Conservation (phyloP, 2,888 invertebrate genomes). For the Masnerella sp. region DNA sequence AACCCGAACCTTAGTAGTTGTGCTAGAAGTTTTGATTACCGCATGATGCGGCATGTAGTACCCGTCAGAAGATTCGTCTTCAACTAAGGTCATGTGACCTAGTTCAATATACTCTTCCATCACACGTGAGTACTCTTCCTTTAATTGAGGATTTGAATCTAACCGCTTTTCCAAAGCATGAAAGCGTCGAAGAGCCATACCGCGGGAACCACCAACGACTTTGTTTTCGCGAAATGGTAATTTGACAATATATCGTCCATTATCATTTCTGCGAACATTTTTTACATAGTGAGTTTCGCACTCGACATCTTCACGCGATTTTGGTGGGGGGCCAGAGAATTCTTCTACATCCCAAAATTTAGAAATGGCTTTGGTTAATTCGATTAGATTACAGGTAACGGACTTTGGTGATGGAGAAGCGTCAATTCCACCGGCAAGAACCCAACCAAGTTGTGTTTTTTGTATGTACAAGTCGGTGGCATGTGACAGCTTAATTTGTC, state of each 20-base stretch:
- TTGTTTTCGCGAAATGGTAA: constrained; percentile 1
- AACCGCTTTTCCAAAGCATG: not conserved
- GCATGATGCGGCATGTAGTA: constrained; percentile 58
- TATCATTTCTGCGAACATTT: not conserved
- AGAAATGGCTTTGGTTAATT: not conserved
- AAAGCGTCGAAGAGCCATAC: not conserved
- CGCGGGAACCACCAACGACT: not conserved
- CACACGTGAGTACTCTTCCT: constrained; percentile 40
- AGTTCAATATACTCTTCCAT: constrained; percentile 49
- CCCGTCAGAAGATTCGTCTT: constrained; percentile 13
- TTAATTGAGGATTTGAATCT: not conserved
- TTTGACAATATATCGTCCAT: not conserved
- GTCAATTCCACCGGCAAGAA: constrained; percentile 1
- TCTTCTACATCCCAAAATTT: constrained; percentile 14
- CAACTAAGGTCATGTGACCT: constrained; percentile 40
- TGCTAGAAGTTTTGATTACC: constrained; percentile 39
- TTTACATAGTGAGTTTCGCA: not conserved
- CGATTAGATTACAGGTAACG: not conserved
- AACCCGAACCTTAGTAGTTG: constrained; percentile 14
- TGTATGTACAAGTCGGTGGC: constrained; percentile 1
- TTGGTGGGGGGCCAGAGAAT: not conserved
- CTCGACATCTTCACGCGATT: not conserved
- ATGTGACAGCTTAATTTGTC: not conserved
- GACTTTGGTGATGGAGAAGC: not conserved
- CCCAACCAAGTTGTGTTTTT: constrained; percentile 4